Evolutionary conservation across 1,140 invertebrate species (phyloP), one percentile per base, ranked within the genome.

Genomic region (Carposina sasakii): DNA sequence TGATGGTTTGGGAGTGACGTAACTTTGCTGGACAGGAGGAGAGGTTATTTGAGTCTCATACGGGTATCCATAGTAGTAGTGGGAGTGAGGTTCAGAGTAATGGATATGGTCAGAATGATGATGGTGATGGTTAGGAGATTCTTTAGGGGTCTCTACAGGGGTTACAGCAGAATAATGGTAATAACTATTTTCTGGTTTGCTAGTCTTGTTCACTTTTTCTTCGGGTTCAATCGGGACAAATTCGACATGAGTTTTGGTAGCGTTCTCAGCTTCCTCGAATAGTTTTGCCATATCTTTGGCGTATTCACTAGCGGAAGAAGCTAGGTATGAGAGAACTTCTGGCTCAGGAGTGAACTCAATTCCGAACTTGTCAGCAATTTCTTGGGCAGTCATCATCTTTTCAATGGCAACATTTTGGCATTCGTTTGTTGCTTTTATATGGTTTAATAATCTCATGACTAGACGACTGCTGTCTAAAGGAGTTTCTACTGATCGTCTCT

Each of bases 351-450:
- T 70, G 51, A 76, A 84, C 28, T 71, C 67, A 16, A 83, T 66
- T 8, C 73, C 73, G 46, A 63, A 83, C 60, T 83, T 81, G 20
- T 84, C 75, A 41, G 79, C 77, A 12, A 84, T 84, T 60, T 84
- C 74, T 64, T 84, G 77, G 28, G 81, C 81, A 10, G 67, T 65
- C 77, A 84, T 81, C 77, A 84, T 78, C 55, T 84, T 84, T 12
- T 84, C 81, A 16, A 84, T 84, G 1, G 76, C 76, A 20, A 81
- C 70, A 26, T 81, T 84, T 45, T 84, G 79, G 39, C 73, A 76
- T 59, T 84, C 79, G 42, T 81, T 84, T 33, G 70, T 81, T 1
- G 58, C 62, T 50, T 84, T 84, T 1, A 84, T 84, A 28, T 84
- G 79, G 39, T 78, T 74, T 2, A 84, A 51, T 19, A 84, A 33